Conservation (phyloP, 2,888 invertebrate species). For the Clostera curtula region DNA sequence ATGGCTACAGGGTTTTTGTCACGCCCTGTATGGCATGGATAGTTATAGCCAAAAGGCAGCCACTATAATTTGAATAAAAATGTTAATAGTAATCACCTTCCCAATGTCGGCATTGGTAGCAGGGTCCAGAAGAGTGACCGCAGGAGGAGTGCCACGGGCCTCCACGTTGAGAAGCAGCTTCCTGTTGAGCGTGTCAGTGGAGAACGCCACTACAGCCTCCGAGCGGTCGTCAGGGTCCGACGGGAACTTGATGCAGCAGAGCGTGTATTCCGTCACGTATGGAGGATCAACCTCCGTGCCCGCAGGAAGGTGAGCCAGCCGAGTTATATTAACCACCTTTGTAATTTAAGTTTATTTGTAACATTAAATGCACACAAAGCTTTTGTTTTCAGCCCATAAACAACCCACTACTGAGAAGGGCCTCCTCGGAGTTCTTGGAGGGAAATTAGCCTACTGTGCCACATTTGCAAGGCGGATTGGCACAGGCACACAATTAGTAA, state of each 20-base stretch:
- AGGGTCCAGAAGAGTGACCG: slow-evolving; percentile 71
- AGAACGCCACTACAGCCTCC: slow-evolving; percentile 82
- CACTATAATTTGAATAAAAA: too few species aligned
- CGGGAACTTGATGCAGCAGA: slow-evolving; percentile 90
- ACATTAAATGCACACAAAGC: too few species aligned
- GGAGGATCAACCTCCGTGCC: slow-evolving; percentile 80
- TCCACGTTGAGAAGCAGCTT: slow-evolving; percentile 90
- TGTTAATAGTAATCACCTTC: slow-evolving; percentile 42
- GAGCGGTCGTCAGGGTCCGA: slow-evolving; percentile 89
- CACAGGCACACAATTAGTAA: too few species aligned
- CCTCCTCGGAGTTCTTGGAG: too few species aligned
- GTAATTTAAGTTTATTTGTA: slow-evolving; percentile 4
- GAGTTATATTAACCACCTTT: slow-evolving; percentile 76
- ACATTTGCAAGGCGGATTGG: too few species aligned
- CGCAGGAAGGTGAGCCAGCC: slow-evolving; percentile 89
- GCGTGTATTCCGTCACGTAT: slow-evolving; percentile 89
- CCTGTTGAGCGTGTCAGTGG: slow-evolving; percentile 79
- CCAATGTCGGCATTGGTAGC: slow-evolving; percentile 68
- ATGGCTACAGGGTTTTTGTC: too few species aligned
- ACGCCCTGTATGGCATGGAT: too few species aligned
- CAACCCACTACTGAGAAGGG: too few species aligned
- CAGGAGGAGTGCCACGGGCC: slow-evolving; percentile 76
- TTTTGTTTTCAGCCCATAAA: too few species aligned
- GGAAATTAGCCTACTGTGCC: too few species aligned
- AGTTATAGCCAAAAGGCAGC: too few species aligned